Conservation (phyloP, 2,797 vertebrate species). For the Danio albolineatus region DNA sequence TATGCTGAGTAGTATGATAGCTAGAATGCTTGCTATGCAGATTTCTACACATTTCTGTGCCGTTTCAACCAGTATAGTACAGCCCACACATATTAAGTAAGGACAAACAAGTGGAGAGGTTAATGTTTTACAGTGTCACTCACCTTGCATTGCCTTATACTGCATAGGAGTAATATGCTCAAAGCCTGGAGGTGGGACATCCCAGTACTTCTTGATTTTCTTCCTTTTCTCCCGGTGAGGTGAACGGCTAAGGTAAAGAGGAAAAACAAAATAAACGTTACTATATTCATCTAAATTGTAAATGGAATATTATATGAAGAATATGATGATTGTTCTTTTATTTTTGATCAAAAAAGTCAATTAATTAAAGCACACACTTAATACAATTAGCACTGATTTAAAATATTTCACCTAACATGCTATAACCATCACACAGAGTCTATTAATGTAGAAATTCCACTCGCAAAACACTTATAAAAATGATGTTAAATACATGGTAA, state of each 20-base stretch:
- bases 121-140: constrained; percentile 9
- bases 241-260: constrained; percentile 78
- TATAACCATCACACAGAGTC: neutral
- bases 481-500: neutral
- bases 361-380: neutral
- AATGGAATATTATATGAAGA: neutral
- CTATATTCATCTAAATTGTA: neutral
- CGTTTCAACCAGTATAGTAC: neutral
- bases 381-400: neutral
- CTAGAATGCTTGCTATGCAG: too few species aligned
- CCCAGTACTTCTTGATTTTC: constrained; percentile 92
- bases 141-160: constrained; percentile 88
- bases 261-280: neutral
- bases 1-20: too few species aligned
- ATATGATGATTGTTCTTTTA: neutral
- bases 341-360: neutral
- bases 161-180: constrained; percentile 88
- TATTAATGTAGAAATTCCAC: neutral
- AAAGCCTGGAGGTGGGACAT: constrained; percentile 84
- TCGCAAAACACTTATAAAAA: neutral
- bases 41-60: neutral
- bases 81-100: neutral
- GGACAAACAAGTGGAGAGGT: neutral
- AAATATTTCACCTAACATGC: neutral
- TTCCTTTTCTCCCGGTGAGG: constrained; percentile 94